Conservation (phyloP, 2,888 invertebrate species). For the Xanthorhoe designata region DNA sequence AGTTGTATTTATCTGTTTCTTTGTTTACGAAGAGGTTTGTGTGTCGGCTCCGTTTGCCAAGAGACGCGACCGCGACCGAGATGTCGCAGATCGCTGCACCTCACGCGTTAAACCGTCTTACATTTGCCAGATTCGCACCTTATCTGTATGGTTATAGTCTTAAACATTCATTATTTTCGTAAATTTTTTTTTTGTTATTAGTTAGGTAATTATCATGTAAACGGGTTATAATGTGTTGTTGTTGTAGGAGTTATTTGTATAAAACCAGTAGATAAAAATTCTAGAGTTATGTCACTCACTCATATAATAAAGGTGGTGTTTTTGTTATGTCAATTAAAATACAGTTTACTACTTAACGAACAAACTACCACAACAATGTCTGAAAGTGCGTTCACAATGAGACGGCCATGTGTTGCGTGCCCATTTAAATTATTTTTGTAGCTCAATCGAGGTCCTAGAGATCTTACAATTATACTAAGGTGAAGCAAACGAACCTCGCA, state of each 20-base stretch:
- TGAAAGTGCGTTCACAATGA: conserved; percentile 36
- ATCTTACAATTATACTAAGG: conserved; percentile 17
- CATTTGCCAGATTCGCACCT: conserved; percentile 41
- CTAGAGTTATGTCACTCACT: conserved; percentile 14
- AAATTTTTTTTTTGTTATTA: conserved; percentile 11
- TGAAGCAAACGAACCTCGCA: conserved; percentile 73
- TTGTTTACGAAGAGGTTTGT: conserved; percentile 33
- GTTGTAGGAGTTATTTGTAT: conserved; percentile 10
- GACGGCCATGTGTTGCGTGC: conserved; percentile 60
- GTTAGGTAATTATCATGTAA: not conserved
- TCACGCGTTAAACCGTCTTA: conserved; percentile 46
- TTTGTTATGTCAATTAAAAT: conserved; percentile 40
- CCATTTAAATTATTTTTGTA: conserved; percentile 79
- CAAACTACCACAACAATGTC: conserved; percentile 31
- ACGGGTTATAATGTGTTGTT: not conserved
- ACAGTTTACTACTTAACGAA: conserved; percentile 25
- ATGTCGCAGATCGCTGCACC: conserved; percentile 36
- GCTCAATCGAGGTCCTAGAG: conserved; percentile 68
- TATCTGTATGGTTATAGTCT: conserved; percentile 16
- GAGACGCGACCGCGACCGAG: conserved; percentile 49
- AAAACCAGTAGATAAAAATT: conserved; percentile 3
- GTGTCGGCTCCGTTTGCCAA: conserved; percentile 53
- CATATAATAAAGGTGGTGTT: conserved; percentile 7
- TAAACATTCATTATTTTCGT: conserved; percentile 24
- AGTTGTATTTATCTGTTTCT: conserved; percentile 37